Evolutionary conservation across 2,113 vertebrate genomes (phyloP).

Genomic region (Chaenocephalus aceratus): DNA sequence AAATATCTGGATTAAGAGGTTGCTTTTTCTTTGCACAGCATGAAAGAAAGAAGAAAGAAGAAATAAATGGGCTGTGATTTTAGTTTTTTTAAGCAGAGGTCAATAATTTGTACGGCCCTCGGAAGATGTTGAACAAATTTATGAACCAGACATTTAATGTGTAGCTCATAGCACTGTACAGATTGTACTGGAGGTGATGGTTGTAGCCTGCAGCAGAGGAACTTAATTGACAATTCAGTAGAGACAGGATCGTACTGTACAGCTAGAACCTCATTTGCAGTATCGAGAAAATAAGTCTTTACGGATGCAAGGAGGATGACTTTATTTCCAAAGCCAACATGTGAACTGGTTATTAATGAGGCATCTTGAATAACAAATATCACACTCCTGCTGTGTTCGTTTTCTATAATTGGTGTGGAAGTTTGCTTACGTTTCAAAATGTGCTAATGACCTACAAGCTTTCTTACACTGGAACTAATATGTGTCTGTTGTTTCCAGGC

Average conservation of each 20-base stretch:
- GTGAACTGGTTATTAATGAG: not conserved
- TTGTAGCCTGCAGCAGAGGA: conserved; percentile 15
- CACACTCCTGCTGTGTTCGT: not conserved
- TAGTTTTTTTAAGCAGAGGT: too few relatives aligned
- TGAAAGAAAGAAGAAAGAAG: too few relatives aligned
- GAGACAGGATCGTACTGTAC: conserved; percentile 4
- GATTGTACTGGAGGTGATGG: not conserved
- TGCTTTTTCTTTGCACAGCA: too few relatives aligned
- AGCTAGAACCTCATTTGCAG: not conserved
- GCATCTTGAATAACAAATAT: conserved; percentile 9
- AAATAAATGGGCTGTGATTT: too few relatives aligned
- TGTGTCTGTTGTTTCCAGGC: not conserved
- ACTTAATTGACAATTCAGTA: conserved; percentile 12
- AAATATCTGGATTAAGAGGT: too few relatives aligned
- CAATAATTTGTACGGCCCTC: too few relatives aligned
- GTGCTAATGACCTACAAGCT: not conserved
- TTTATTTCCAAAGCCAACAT: not conserved
- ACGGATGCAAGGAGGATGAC: not conserved
- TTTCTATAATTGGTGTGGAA: not conserved
- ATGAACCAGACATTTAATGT: not conserved
- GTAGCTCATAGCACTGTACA: not conserved
- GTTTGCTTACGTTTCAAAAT: not conserved
- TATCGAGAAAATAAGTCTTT: not conserved
- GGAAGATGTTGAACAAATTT: too few relatives aligned
- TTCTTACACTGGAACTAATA: not conserved